Evolutionary conservation across 2,113 vertebrate genomes (phyloP).

Genomic region (Lanius collurio): DNA sequence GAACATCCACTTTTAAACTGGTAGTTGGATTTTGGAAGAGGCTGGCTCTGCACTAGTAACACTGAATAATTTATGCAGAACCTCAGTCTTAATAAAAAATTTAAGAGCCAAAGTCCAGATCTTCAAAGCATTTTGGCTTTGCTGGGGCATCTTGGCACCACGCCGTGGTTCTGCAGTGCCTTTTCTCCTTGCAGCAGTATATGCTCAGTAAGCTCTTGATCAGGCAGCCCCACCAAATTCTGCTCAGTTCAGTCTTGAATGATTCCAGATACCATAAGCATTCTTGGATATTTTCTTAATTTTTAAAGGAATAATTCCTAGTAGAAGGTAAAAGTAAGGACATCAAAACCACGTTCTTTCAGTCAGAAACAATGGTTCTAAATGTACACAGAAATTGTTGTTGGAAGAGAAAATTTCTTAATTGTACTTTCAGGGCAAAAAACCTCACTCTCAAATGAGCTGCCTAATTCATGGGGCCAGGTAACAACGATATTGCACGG

Average conservation of each 20-base stretch:
- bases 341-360: not conserved
- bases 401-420: not conserved
- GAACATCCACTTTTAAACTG: not conserved
- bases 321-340: not conserved
- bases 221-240: not conserved
- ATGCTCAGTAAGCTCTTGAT: not conserved
- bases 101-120: not conserved
- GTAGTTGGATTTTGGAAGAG: not conserved
- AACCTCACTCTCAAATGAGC: not conserved
- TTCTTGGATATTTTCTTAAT: not conserved
- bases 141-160: not conserved
- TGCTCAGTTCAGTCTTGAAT: not conserved
- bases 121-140: not conserved
- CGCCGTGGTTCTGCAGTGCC: accelerated
- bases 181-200: not conserved
- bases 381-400: not conserved
- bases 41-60: not conserved
- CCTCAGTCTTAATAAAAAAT: not conserved
- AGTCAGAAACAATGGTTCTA: not conserved
- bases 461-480: not conserved
- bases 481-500: not conserved
- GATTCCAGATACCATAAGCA: not conserved
- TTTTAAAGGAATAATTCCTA: not conserved
- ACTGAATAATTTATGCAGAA: not conserved
- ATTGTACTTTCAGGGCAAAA: not conserved